Base-by-base conservation (phyloP, 1,140 invertebrate genomes). In the Bombus difficillimus region DNA sequence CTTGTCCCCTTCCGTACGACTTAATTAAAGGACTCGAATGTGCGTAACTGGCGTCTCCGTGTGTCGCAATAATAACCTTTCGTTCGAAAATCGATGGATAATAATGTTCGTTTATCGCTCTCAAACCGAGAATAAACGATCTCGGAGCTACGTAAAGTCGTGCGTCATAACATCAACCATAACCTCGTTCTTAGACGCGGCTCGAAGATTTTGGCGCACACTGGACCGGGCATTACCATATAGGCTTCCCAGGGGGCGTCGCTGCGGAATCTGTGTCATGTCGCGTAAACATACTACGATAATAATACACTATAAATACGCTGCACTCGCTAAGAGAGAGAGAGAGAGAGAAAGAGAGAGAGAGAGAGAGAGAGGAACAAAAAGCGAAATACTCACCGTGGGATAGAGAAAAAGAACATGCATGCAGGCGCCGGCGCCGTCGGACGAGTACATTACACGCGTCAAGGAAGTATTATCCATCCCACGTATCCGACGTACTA, bases 241-340 rank as follows among this genome's bases (percentile, higher is more conserved):
- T 73, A 62, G 79, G 71, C 83, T 86, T 79, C 47, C 41, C 47
- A 64, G 73, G 62, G 69, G 73, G 80, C 79, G 59, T 75, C 69
- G n/a, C 69, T 72, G 81, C 76, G 77, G 83, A 92, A 92, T 92
- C 86, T 91, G 88, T 92, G 92, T 88, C 90, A 91, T 91, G 89
- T 91, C 86, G 89, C 90, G 89, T 92, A 92, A 92, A 92, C 89
- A 92, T 72, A 91, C 90, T 92, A 92, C 88, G 92, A 92, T 92
- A 92, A 91, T 92, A 92, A 90, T 92, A 90, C 37, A 90, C 91
- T 92, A 92, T 92, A 92, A 92, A 92, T 92, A 92, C 86, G 71
- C 76, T 37, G 79, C 71, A 77, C 85, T 80, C 79, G 77, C 82
- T 2, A 76, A 15, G 22, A 13, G 18, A 25, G 1, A 37, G 6